Evolutionary conservation across 2,113 vertebrate genomes (phyloP).

Genomic region (Colaptes auratus): DNA sequence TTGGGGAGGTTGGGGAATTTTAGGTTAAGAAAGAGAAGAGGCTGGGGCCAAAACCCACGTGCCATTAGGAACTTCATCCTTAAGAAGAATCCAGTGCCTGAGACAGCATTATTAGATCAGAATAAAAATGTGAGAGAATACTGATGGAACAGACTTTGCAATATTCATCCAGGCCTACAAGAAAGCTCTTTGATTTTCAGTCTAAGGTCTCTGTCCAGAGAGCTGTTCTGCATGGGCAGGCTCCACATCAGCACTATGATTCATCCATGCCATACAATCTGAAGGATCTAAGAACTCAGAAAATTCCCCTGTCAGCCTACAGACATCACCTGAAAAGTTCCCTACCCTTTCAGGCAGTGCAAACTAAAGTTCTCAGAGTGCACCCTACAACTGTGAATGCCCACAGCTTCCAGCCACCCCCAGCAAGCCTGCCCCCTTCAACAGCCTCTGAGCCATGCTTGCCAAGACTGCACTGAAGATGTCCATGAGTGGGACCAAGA

Average conservation of each 20-base stretch:
- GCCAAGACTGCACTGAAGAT: not conserved
- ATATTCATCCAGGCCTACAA: not conserved
- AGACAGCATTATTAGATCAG: not conserved
- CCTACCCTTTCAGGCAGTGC: not conserved
- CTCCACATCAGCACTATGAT: not conserved
- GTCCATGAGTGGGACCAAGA: not conserved
- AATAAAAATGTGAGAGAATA: not conserved
- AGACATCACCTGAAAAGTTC: not conserved
- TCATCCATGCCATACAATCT: not conserved
- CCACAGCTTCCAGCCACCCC: not conserved
- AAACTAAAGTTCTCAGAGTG: not conserved
- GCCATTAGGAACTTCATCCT: not conserved
- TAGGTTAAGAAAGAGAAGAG: not conserved
- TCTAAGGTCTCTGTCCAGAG: not conserved
- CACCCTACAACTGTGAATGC: not conserved
- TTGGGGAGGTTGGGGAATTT: not conserved
- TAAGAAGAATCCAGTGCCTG: not conserved
- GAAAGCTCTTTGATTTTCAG: not conserved
- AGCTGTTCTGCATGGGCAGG: not conserved
- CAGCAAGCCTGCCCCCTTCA: not conserved
- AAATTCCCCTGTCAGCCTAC: not conserved
- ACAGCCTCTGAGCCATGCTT: fast-evolving
- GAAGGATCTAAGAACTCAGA: not conserved
- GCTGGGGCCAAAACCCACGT: not conserved
- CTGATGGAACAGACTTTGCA: not conserved